Percentiles rank a stretch among this genome's conserved stretches.
phyloP scores from a whole-genome alignment of 2,888 invertebrate genomes.

The Polylopha cassiicola region DNA sequence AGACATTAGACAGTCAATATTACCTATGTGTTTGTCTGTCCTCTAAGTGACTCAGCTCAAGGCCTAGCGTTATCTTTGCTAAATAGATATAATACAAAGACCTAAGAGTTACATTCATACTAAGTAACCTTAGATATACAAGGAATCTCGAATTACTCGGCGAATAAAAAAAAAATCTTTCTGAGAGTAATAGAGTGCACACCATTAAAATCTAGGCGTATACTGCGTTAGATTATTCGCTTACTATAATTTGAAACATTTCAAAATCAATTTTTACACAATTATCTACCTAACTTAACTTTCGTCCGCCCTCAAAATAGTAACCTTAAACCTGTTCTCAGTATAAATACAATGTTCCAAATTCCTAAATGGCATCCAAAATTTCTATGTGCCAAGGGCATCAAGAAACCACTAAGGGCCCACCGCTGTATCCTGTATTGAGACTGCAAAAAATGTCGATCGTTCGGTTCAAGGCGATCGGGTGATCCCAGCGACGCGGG shows the following conservation, averaged over 20 bases:
- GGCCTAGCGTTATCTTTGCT: conserved; percentile 30
- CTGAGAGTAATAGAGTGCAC: conserved; percentile 29
- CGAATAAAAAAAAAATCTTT: no score
- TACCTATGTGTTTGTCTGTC: conserved; percentile 39
- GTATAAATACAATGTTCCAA: conserved; percentile 2
- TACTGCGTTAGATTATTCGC: conserved; percentile 4
- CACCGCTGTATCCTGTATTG: conserved; percentile 57
- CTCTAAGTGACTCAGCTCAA: conserved; percentile 46
- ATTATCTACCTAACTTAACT: no score
- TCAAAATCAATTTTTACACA: neutral
- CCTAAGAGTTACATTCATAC: conserved; percentile 15
- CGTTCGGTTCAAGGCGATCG: conserved; percentile 70
- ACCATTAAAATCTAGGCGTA: conserved; percentile 3
- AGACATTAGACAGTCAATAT: conserved; percentile 49
- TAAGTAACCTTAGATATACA: conserved; percentile 9
- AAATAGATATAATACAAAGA: conserved; percentile 26
- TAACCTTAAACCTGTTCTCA: no score
- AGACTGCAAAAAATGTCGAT: conserved; percentile 68
- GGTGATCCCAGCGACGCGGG: conserved; percentile 51
- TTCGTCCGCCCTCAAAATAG: no score
- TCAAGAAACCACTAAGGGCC: conserved; percentile 56
- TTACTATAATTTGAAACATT: conserved; percentile 2
- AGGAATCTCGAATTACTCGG: neutral
- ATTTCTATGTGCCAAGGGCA: conserved; percentile 55
- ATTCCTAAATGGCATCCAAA: conserved; percentile 33